These are phyloP conservation scores for Urophycis tenuis DNA, from an alignment of 2,797 vertebrate species.

Conservation along the genomic window DNA sequence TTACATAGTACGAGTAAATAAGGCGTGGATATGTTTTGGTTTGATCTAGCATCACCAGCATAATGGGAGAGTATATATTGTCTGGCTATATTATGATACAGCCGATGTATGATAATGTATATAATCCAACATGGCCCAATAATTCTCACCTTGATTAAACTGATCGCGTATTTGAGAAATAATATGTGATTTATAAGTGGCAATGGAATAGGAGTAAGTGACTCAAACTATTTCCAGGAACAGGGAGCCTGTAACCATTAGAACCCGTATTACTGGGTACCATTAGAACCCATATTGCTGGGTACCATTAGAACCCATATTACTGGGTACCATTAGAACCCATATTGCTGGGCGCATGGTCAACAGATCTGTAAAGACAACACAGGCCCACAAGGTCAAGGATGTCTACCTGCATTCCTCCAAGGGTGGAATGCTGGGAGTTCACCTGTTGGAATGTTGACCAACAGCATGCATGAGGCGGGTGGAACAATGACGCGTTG, in stretches of 20 bases:
- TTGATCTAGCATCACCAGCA: not conserved
- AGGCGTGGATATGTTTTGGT: not conserved
- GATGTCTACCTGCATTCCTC: too few species aligned
- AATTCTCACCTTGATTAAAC: not conserved
- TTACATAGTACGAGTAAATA: not conserved
- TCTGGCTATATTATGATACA: not conserved
- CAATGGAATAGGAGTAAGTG: not conserved
- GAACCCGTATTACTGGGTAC: not conserved
- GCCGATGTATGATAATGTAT: not conserved
- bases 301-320: not conserved
- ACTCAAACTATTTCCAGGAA: not conserved
- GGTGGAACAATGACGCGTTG: not conserved
- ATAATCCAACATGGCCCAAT: not conserved
- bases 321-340: too few species aligned
- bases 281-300: not conserved
- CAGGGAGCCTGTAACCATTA: not conserved
- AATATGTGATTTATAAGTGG: not conserved
- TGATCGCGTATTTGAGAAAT: not conserved
- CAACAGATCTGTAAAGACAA: not conserved
- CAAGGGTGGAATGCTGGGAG: not conserved
- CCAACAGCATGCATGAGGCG: not conserved
- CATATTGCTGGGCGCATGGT: not conserved
- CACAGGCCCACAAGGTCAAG: not conserved
- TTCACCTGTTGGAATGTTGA: conserved; percentile 4
- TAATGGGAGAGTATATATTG: not conserved